A percentile compares a stretch with the other conserved stretches of the same genome.
These are phyloP conservation scores for Rhinolophus ferrumequinum DNA, from an alignment of 2,113 vertebrate species.

Conservation along the genomic window DNA sequence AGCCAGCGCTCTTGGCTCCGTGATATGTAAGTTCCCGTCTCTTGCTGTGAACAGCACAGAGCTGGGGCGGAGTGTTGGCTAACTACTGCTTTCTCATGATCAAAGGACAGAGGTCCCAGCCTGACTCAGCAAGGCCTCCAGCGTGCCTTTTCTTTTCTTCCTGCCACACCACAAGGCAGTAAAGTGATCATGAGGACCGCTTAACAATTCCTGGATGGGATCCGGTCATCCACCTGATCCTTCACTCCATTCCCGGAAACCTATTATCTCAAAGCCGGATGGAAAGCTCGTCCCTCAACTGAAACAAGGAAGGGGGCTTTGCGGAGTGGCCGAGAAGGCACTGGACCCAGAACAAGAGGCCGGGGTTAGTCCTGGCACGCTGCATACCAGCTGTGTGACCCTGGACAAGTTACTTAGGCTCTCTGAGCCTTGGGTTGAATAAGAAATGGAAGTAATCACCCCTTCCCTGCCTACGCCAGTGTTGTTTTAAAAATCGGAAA, in stretches of 20 bases:
- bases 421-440: not conserved
- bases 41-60: accelerated
- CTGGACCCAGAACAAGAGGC: not conserved
- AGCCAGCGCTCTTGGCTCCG: accelerated
- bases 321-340: not conserved
- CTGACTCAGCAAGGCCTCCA: accelerated
- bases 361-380: accelerated
- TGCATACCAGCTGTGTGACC: not conserved
- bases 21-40: accelerated
- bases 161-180: not conserved
- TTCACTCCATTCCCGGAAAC: not conserved
- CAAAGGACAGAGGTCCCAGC: not conserved
- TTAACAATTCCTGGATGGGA: not conserved
- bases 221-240: too few relatives aligned
- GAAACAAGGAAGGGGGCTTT: not conserved
- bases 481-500: not conserved
- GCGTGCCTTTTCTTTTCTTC: not conserved
- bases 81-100: accelerated
- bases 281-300: not conserved
- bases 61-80: accelerated
- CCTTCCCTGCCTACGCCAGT: not conserved
- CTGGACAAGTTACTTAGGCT: not conserved
- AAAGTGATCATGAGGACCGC: not conserved
- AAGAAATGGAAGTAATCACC: not conserved
- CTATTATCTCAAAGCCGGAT: not conserved